Percentiles rank a stretch among this genome's conserved stretches.
These are phyloP conservation scores for Corythornis madagascariensis DNA, from an alignment of 2,113 vertebrate genomes.

Conservation along the genomic window DNA sequence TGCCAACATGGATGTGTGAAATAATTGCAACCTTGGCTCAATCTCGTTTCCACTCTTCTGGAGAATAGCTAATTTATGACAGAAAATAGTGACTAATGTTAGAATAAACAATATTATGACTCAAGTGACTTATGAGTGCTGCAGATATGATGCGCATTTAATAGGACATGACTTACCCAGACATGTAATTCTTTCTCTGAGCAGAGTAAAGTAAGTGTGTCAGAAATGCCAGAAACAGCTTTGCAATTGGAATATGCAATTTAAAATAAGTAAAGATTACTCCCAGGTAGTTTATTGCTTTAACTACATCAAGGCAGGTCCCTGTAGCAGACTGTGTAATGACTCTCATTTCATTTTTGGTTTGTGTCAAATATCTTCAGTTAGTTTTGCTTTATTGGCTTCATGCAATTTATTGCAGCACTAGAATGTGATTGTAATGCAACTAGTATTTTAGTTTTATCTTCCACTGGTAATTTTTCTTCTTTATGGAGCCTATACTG, in stretches of 20 bases:
- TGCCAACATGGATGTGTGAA: slow-evolving; percentile 26
- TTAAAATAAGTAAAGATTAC: slow-evolving; percentile 81
- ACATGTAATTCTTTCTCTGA: slow-evolving; percentile 65
- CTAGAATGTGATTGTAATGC: slow-evolving; percentile 77
- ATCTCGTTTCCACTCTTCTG: slow-evolving; percentile 34
- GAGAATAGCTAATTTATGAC: slow-evolving; percentile 62
- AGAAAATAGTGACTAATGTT: slow-evolving; percentile 72
- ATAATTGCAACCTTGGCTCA: slow-evolving; percentile 58
- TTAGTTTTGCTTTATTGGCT: slow-evolving; percentile 83
- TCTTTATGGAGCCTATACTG: slow-evolving; percentile 76
- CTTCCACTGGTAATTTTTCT: slow-evolving; percentile 77
- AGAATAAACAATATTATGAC: slow-evolving; percentile 72
- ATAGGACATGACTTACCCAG: slow-evolving; percentile 69
- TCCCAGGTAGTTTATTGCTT: slow-evolving; percentile 80
- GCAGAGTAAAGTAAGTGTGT: slow-evolving; percentile 70
- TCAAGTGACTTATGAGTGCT: slow-evolving; percentile 65
- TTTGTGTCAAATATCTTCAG: slow-evolving; percentile 81
- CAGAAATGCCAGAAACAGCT: slow-evolving; percentile 77
- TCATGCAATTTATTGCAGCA: slow-evolving; percentile 75
- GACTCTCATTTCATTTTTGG: slow-evolving; percentile 79
- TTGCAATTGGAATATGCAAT: slow-evolving; percentile 77
- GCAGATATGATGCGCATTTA: slow-evolving; percentile 65
- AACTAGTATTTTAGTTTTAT: slow-evolving; percentile 81
- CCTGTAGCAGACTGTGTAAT: slow-evolving; percentile 73
- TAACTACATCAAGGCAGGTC: slow-evolving; percentile 74